Percentiles rank a stretch among this genome's conserved stretches.
phyloP scores from a whole-genome alignment of 1,140 invertebrate species.

The Papilio aristodemus region DNA sequence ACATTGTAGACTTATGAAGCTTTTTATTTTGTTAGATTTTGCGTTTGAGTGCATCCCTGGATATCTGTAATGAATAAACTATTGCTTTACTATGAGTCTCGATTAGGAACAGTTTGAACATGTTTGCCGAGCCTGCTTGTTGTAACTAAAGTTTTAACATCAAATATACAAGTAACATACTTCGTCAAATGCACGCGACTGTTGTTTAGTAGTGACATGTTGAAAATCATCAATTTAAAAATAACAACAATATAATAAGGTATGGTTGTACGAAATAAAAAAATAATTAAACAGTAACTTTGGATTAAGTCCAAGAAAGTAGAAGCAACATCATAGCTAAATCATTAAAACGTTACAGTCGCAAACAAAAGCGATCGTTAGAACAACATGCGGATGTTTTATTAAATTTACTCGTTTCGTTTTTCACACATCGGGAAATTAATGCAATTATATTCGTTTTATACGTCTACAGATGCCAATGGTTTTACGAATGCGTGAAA shows the following conservation, averaged over 20 bases:
- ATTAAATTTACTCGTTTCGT: conserved; percentile 9
- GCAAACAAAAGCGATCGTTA: conserved; percentile 15
- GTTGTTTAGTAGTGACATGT: no score
- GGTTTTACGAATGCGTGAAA: conserved; percentile 11
- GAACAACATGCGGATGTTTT: not conserved
- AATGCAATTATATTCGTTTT: conserved; percentile 20
- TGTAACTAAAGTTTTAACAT: no score
- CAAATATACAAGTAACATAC: no score
- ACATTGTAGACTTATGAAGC: not conserved
- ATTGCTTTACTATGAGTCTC: no score
- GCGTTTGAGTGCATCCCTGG: no score
- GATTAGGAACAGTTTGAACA: no score
- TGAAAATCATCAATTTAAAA: no score
- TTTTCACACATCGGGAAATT: conserved; percentile 12
- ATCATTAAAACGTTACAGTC: conserved; percentile 1
- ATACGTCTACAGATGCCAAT: conserved; percentile 11
- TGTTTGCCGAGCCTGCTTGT: no score
- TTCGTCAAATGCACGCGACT: no score
- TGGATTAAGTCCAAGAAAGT: not conserved
- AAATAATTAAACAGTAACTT: not conserved
- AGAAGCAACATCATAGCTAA: not conserved
- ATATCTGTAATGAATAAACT: no score
- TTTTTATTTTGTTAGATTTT: not conserved
- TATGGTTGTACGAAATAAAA: not conserved
- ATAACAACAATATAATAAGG: not conserved